Evolutionary conservation across 2,888 invertebrate species (phyloP), one percentile per base, ranked within the genome.

Genomic region (Epiblema foenella): DNA sequence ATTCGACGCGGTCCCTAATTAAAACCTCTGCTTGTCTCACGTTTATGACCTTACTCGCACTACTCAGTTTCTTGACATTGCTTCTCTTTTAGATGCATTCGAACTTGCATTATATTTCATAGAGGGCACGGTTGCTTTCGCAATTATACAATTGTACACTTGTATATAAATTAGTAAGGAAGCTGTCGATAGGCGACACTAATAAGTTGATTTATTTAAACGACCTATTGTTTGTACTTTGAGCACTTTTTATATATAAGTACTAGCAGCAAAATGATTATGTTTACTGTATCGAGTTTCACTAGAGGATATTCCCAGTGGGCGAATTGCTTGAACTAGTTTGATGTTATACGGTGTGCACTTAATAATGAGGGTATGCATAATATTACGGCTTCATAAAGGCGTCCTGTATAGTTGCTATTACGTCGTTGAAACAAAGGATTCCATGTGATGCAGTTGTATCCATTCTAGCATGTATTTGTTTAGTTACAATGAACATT

Each of bases 1-100:
- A 87, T 89, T 89, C 81, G 89, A 77, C 76, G 74, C 83, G 84
- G 83, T 76, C 68, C 76, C 88, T 88, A 86, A 89, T 89, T 89
- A 89, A 87, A 86, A 85, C 75, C 77, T 57, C 70, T 73, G 75
- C 78, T 79, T 83, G 81, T 82, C 81, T 84, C 75, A 74, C 76
- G 75, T 77, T 77, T 76, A 75, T 77, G 75, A 72, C 72, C 74
- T 68, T 39, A 69, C 62, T 69, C 33, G 69, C 42, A 18, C 49
- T 59, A 67, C 18, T 60, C 24, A 60, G n/a, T 33, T 63, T 63
- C 33, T 39, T 52, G 20, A 37, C 20, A 51, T 11, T 33, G 20
- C 37, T 64, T 64, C 52, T 64, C 52, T 63, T 18, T 49, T n/a
- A 63, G 39, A 54, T 39, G 12, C 20, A 54, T 64, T 39, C 52